Evolutionary conservation across 2,888 invertebrate species (phyloP), one percentile per base, ranked within the genome.

Genomic region (Bellardia pandia): DNA sequence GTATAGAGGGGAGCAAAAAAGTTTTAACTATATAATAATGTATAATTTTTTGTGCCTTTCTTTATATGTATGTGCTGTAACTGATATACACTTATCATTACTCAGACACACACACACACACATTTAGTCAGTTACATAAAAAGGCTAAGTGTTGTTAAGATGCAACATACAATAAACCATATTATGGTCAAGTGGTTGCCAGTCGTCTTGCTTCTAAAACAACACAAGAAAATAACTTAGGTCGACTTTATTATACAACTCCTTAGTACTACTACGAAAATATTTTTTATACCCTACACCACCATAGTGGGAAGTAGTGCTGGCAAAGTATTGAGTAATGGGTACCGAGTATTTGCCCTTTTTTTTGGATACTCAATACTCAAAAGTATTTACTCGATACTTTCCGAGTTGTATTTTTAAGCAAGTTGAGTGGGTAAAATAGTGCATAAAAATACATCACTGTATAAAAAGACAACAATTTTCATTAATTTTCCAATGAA

Each of bases 51-150:
- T 56, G 8, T 16, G n/a, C n/a, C n/a, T 53, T n/a, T n/a, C 51
- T 11, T n/a, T 51, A 3, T 51, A 16, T 68, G 68, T 33, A n/a
- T 74, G 66, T 69, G 51, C 51, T 76, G 56, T 71, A 76, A 58
- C 69, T 85, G 80, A 80, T 85, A 76, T 48, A 64, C 56, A 72
- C 74, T 40, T 64, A 66, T 76, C 64, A 64, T 58, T 58, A 58
- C 58, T 23, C 56, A 51, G 6, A 33, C 40, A 30, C 13, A 40
- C 8, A n/a, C n/a, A 8, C 16, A 51, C 62, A 48, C 16, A 51
- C 62, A 48, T 2, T 14, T 62, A 9, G 3, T 11, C 16, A 51
- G 16, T 37, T 51, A 60, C 33, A 45, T n/a, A 9, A 37, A 60
- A 51, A 48, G 77, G 62, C 48, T 9, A 84, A 66, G 72, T 71